A percentile compares a stretch with the other conserved stretches of the same genome.
Conservation (phyloP, 2,797 vertebrate genomes). For the Mormyrus proboscirostris region DNA sequence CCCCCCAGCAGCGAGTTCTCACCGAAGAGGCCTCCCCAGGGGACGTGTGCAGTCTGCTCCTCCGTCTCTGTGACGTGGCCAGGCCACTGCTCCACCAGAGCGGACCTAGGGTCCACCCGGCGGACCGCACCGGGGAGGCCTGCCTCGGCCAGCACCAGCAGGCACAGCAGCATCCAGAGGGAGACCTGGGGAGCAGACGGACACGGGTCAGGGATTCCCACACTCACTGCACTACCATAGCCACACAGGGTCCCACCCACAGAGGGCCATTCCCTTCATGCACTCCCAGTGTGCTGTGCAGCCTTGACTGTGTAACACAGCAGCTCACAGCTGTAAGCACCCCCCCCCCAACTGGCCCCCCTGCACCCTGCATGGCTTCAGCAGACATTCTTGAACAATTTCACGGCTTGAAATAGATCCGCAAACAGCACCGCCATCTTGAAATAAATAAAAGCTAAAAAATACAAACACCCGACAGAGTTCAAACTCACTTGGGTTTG, state of each 20-base stretch:
- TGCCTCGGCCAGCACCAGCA: not conserved
- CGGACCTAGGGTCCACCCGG: not conserved
- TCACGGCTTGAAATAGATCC: not conserved
- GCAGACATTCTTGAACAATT: not conserved
- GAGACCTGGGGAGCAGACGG: not conserved
- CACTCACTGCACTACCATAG: not conserved
- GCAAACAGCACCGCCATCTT: not conserved
- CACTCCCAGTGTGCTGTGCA: not conserved
- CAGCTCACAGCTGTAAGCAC: not conserved
- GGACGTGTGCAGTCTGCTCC: not conserved
- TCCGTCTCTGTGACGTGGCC: not conserved
- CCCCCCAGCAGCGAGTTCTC: not conserved
- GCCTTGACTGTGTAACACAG: not conserved
- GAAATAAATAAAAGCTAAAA: not conserved
- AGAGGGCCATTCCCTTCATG: not conserved
- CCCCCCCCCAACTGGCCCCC: not conserved
- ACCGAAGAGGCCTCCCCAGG: not conserved
- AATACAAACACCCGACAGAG: not conserved
- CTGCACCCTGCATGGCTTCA: not conserved
- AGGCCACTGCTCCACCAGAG: not conserved
- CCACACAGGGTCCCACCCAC: not conserved
- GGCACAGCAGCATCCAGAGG: constrained; percentile 2
- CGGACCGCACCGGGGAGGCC: not conserved
- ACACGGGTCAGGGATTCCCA: not conserved
- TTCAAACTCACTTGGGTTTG: not conserved